Base-by-base conservation (phyloP, 2,797 vertebrate genomes). In the Semotilus atromaculatus region DNA sequence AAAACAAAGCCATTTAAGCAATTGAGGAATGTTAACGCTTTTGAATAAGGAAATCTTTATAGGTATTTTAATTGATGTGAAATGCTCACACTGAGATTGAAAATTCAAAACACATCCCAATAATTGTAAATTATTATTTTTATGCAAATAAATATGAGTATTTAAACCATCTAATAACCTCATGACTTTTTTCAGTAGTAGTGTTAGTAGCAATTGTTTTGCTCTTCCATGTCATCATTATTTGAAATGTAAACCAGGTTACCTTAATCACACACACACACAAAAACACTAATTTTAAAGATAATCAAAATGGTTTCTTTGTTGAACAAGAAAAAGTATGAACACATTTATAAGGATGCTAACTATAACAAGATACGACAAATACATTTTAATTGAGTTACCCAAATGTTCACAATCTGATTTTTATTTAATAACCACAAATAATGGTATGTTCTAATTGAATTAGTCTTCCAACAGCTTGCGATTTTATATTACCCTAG, bases 381-480 rank as follows among this genome's bases (percentile, higher is more conserved):
- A 58, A 58, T 58, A 3, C 5, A 60, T 23, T 60, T n/a, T 11
- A 26, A 60, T 60, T 26, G 26, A 60, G 55, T 60, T 11, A 60
- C 23, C 23, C 23, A 29, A 62, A 31, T 62, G 5, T 62, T 38
- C 66, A 68, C 38, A 43, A 45, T 72, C 36, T 40, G 10, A 18
- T 76, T 14, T 38, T 19, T 77, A 77, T 60, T 60, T 60, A 19
- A 77, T 26, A 77, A 43, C n/a, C 4, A 77, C 55, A 40, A 40
- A 77, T 62, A 77, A 40, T 62, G 36, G 1, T 29, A n/a, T 26
- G 3, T 78, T 29, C 14, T 29, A 40, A 40, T 43, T 21, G 1
- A 62, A 29, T 43, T 62, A 26, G n/a, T 78, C 55, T 26, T 62
- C 38, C 16, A 62, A 43, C 55, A 58, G 21, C 51, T 62, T 77